Evolutionary conservation across 2,113 vertebrate species (phyloP).

Genomic region (Crotalus viridis): DNA sequence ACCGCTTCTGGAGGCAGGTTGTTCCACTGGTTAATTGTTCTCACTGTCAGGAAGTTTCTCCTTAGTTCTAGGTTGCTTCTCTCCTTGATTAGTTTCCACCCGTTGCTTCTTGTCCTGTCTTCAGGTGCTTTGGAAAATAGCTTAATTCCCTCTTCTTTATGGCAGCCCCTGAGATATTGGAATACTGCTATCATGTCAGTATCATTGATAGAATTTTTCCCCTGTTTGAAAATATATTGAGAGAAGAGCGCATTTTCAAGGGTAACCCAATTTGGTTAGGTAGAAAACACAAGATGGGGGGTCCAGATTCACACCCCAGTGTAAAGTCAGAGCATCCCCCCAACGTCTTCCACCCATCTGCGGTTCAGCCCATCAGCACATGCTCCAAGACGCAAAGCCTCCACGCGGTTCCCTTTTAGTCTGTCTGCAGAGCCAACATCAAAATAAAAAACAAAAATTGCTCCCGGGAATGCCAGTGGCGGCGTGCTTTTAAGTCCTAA

Average conservation of each 20-base stretch:
- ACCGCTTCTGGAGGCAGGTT: no score
- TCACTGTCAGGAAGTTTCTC: no score
- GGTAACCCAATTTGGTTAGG: neutral
- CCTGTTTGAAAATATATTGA: no score
- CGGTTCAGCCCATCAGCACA: neutral
- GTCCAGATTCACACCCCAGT: neutral
- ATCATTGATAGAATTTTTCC: no score
- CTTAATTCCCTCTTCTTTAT: no score
- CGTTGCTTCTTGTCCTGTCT: no score
- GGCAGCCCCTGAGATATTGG: no score
- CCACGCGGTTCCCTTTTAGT: neutral
- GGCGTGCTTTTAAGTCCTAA: slow-evolving; percentile 15
- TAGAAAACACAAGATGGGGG: neutral
- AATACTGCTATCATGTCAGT: no score
- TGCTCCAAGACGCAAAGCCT: neutral
- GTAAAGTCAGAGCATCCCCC: neutral
- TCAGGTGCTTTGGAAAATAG: no score
- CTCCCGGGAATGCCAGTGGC: neutral
- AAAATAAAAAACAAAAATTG: neutral
- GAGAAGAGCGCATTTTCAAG: neutral
- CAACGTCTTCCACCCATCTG: neutral
- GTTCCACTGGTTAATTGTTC: no score
- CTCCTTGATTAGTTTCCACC: no score
- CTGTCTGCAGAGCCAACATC: neutral
- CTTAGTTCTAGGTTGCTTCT: no score